phyloP scores from a whole-genome alignment of 2,888 invertebrate genomes.

The Eledone cirrhosa region DNA sequence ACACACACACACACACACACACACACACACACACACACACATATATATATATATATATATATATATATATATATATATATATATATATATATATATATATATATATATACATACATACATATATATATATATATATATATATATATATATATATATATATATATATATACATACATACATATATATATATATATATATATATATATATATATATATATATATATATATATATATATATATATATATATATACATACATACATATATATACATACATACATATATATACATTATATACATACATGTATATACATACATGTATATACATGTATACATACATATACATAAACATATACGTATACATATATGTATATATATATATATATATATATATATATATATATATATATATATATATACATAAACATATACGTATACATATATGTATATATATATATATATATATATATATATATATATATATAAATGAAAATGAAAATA shows the following conservation, averaged over 20 bases:
- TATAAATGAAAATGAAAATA: no score
- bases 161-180: neutral
- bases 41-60: conserved; percentile 2
- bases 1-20: no score
- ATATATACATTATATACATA: no score
- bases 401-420: neutral
- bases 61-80: neutral
- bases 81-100: neutral
- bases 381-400: neutral
- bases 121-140: conserved; percentile 2
- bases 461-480: neutral
- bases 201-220: neutral
- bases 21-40: neutral
- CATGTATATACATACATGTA: neutral
- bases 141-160: neutral
- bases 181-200: neutral
- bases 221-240: neutral
- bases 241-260: neutral
- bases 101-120: neutral
- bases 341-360: neutral
- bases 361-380: neutral
- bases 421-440: neutral
- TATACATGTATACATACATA: neutral
- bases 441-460: neutral
- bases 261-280: neutral